phyloP scores from a whole-genome alignment of 2,113 vertebrate genomes.

The Halichoeres trimaculatus region DNA sequence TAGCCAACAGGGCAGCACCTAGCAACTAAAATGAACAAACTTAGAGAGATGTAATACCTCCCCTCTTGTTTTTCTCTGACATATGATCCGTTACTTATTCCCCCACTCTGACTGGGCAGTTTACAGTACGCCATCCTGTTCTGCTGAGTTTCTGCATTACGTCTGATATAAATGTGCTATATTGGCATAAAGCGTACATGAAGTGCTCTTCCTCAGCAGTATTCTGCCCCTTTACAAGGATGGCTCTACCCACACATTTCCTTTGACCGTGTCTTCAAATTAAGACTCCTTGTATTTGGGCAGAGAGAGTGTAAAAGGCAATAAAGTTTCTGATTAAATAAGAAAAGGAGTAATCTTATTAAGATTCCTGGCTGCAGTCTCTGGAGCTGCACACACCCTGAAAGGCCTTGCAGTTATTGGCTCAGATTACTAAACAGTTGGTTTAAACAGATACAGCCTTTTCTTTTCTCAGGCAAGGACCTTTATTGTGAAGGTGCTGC shows the following conservation, averaged over 20 bases:
- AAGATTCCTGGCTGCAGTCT: slow-evolving; percentile 48
- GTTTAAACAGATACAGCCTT: slow-evolving; percentile 45
- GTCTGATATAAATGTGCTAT: slow-evolving; percentile 51
- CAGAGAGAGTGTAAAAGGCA: slow-evolving; percentile 11
- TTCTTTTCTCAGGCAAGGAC: slow-evolving; percentile 18
- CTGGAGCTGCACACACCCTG: slow-evolving; percentile 19
- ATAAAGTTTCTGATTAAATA: slow-evolving; percentile 38
- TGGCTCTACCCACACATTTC: slow-evolving; percentile 24
- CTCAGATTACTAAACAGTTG: slow-evolving; percentile 48
- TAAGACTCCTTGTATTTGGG: slow-evolving; percentile 9
- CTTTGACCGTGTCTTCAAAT: slow-evolving; percentile 17
- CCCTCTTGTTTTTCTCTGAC: slow-evolving; percentile 8
- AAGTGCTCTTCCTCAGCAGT: slow-evolving; percentile 32
- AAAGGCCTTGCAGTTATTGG: slow-evolving; percentile 44
- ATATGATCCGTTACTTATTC: slow-evolving; percentile 28
- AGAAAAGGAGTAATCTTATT: slow-evolving; percentile 42
- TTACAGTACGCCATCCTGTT: slow-evolving; percentile 14
- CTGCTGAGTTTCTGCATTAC: slow-evolving; percentile 53
- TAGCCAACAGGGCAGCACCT: too few species aligned
- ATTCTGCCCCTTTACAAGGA: slow-evolving; percentile 39
- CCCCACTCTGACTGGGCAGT: slow-evolving; percentile 45
- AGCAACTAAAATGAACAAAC: not conserved
- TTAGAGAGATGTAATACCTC: not conserved
- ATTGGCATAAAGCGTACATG: slow-evolving; percentile 50
- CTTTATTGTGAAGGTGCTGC: slow-evolving; percentile 36